These are phyloP conservation scores for Hemicordylus capensis DNA, from an alignment of 2,113 vertebrate species.

Conservation along the genomic window DNA sequence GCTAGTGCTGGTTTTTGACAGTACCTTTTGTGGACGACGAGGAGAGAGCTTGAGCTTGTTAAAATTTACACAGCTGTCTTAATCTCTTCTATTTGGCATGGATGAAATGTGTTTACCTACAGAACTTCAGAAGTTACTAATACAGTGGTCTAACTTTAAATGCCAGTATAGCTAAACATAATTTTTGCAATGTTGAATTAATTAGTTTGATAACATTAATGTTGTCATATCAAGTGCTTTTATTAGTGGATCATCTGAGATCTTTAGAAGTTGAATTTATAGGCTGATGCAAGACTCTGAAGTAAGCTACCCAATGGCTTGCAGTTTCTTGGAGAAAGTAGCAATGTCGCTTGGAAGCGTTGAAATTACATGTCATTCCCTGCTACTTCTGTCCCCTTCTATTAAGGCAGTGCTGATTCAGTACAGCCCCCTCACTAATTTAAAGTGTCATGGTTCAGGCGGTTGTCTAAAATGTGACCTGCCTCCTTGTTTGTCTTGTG, in stretches of 20 bases:
- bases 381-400: not conserved
- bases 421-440: slow-evolving; percentile 11
- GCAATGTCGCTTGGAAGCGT: not conserved
- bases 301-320: not conserved
- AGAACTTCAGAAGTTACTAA: not conserved
- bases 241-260: not conserved
- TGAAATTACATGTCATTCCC: not conserved
- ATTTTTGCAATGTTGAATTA: no score
- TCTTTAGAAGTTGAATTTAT: not conserved
- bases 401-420: slow-evolving; percentile 10
- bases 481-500: slow-evolving; percentile 44
- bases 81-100: not conserved
- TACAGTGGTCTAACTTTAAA: not conserved
- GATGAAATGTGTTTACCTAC: not conserved
- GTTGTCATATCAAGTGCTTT: not conserved
- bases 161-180: not conserved
- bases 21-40: no score
- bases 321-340: not conserved
- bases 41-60: not conserved
- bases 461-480: slow-evolving; percentile 47
- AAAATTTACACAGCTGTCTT: not conserved
- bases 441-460: slow-evolving; percentile 45
- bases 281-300: not conserved
- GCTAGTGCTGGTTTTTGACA: no score
- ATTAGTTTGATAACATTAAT: no score